Conservation (phyloP, 2,113 vertebrate genomes). For the Serilophus lunatus region DNA sequence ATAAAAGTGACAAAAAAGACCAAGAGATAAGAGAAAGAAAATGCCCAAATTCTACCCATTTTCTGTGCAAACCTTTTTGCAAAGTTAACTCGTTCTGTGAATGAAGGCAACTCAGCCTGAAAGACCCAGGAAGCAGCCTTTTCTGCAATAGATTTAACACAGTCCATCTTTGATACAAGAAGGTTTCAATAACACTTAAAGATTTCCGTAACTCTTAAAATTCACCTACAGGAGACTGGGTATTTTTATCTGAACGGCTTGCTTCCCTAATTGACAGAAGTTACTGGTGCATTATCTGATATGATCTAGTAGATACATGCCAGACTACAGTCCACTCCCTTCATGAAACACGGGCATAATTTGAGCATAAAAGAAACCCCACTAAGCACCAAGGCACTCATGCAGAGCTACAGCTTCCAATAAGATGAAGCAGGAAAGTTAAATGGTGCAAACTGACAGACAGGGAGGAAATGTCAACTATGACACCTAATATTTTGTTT, state of each 20-base stretch:
- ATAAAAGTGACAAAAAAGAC: constrained; percentile 75
- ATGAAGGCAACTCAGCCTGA: not conserved
- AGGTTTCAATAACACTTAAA: not conserved
- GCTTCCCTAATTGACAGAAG: not conserved
- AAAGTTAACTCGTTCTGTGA: not conserved
- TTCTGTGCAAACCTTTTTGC: constrained; percentile 19
- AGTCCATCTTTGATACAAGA: not conserved
- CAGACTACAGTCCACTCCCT: not conserved
- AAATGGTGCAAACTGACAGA: not conserved
- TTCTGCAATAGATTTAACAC: not conserved
- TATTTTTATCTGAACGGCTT: not conserved
- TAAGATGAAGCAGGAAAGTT: constrained; percentile 63
- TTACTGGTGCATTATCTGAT: not conserved
- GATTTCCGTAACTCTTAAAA: not conserved
- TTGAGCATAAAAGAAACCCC: constrained; percentile 69
- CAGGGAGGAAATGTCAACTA: not conserved
- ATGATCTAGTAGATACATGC: not conserved
- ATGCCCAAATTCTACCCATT: constrained; percentile 80
- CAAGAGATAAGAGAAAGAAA: constrained; percentile 72
- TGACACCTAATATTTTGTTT: not conserved
- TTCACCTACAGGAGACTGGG: not conserved
- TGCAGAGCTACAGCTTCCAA: constrained; percentile 44
- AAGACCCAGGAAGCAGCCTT: not conserved
- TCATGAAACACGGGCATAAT: constrained; percentile 65
- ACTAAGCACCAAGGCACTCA: constrained; percentile 43